Percentiles rank a stretch among this genome's conserved stretches.
phyloP scores from a whole-genome alignment of 2,888 invertebrate species.

The Micropterix aruncella region DNA sequence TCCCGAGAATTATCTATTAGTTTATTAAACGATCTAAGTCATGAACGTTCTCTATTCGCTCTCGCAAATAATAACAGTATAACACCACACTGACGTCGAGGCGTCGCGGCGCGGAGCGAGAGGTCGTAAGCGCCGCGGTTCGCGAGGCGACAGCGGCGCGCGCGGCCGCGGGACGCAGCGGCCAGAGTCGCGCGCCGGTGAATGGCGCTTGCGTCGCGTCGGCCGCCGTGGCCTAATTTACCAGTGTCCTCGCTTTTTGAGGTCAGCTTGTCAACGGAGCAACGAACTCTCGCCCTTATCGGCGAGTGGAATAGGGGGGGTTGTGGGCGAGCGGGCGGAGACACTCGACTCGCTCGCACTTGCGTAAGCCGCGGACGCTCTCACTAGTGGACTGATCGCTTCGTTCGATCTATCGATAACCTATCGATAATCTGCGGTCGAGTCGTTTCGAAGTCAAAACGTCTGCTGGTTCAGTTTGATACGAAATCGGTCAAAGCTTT shows the following conservation, averaged over 20 bases:
- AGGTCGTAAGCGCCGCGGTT: conserved; percentile 29
- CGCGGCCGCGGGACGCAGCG: conserved; percentile 21
- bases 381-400: background rate
- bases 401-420: too few species aligned
- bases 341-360: conserved; percentile 15
- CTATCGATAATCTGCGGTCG: too few species aligned
- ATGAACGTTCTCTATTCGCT: conserved; percentile 4
- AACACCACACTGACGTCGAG: conserved; percentile 10
- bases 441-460: too few species aligned
- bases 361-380: conserved; percentile 4
- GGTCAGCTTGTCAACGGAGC: conserved; percentile 46
- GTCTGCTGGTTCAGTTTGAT: too few species aligned
- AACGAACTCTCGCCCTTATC: conserved; percentile 43
- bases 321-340: conserved; percentile 15
- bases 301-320: conserved; percentile 23
- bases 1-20: background rate
- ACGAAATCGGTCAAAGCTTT: too few species aligned
- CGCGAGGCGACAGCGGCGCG: conserved; percentile 36
- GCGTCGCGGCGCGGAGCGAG: conserved; percentile 13
- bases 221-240: conserved; percentile 44
- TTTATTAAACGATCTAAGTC: background rate
- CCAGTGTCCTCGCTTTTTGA: conserved; percentile 59
- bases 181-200: conserved; percentile 18
- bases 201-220: conserved; percentile 33
- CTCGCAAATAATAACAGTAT: conserved; percentile 4